Evolutionary conservation across 2,888 invertebrate species (phyloP).

Genomic region (Trachelus troglodyta): DNA sequence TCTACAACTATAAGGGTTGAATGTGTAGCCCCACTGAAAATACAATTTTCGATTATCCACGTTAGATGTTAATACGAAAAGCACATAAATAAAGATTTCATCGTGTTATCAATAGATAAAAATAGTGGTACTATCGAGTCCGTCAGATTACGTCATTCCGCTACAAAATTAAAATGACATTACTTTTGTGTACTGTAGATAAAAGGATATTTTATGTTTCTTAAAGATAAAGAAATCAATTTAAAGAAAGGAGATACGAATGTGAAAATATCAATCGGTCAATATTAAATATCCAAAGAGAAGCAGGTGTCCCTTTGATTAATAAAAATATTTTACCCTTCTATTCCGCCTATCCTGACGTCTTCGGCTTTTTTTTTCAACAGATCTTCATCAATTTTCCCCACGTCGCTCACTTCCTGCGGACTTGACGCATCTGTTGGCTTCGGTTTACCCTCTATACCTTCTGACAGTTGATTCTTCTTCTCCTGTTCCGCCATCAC

Average conservation of each 20-base stretch:
- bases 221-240: not conserved
- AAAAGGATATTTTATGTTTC: not conserved
- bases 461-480: constrained; percentile 19
- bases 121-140: not conserved
- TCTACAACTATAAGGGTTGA: constrained; percentile 84
- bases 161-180: not conserved
- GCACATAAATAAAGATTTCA: not conserved
- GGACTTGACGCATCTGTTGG: constrained; percentile 14
- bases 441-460: constrained; percentile 8
- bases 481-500: constrained; percentile 9
- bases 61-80: not conserved
- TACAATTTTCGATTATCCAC: constrained; percentile 12
- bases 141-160: not conserved
- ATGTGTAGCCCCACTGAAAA: constrained; percentile 84
- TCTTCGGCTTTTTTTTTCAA: constrained; percentile 34
- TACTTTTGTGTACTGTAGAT: not conserved
- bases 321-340: constrained; percentile 49
- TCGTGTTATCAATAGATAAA: not conserved
- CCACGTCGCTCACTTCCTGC: constrained; percentile 9
- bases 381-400: constrained; percentile 14
- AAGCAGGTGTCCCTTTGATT: not conserved
- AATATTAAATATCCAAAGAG: not conserved
- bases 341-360: constrained; percentile 58
- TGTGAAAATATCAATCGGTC: not conserved
- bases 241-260: not conserved